Conservation (phyloP, 2,113 vertebrate species). For the Carassius gibelio region DNA sequence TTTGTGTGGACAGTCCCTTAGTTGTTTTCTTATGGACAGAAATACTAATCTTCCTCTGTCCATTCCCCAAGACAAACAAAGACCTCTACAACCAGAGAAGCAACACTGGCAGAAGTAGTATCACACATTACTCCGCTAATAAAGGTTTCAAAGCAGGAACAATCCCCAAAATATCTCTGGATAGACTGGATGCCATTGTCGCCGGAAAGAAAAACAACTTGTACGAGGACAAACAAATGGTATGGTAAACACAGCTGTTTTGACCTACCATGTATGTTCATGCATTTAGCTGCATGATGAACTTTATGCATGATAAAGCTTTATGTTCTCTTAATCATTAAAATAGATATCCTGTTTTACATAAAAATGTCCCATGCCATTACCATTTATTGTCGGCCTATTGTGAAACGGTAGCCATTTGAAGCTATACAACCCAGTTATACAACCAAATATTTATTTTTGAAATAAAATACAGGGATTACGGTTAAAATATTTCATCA, state of each 20-base stretch:
- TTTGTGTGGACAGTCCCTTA: too few relatives aligned
- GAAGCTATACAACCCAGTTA: background rate
- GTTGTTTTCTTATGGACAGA: background rate
- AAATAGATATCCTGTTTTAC: background rate
- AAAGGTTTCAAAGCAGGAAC: background rate
- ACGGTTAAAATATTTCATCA: background rate
- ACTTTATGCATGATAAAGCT: background rate
- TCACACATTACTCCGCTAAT: background rate
- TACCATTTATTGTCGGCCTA: background rate
- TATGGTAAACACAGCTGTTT: slow-evolving; percentile 55
- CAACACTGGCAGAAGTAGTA: background rate
- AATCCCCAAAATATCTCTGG: slow-evolving; percentile 55
- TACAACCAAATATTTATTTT: background rate
- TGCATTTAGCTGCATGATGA: slow-evolving; percentile 3
- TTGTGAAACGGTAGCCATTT: background rate
- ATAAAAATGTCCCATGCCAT: background rate
- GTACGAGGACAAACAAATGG: slow-evolving; percentile 49
- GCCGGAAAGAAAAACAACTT: slow-evolving; percentile 41
- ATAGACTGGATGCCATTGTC: slow-evolving; percentile 46
- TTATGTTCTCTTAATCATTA: background rate
- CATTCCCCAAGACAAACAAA: slow-evolving; percentile 3
- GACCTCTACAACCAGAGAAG: background rate
- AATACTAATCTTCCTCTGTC: background rate
- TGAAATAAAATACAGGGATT: background rate
- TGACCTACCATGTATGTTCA: background rate